Conservation (phyloP, 2,888 invertebrate genomes). For the Malachius bipustulatus region DNA sequence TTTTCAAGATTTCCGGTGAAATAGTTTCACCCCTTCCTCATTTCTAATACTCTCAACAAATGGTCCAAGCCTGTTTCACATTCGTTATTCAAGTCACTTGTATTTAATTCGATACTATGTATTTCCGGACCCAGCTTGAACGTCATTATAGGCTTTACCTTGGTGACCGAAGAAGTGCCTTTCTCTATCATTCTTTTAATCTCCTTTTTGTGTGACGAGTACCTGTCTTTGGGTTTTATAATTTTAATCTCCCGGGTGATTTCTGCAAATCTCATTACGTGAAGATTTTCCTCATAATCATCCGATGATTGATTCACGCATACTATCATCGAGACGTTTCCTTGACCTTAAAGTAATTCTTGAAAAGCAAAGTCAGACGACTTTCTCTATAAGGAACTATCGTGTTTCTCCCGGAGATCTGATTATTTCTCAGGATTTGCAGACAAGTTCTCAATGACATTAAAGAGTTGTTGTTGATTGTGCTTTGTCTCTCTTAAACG, state of each 20-base stretch:
- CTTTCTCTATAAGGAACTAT: constrained; percentile 93
- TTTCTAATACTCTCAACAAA: constrained; percentile 42
- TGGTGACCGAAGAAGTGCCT: constrained; percentile 19
- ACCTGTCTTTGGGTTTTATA: constrained; percentile 47
- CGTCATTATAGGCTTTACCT: constrained; percentile 13
- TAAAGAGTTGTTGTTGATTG: constrained; percentile 94
- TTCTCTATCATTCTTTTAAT: constrained; percentile 19
- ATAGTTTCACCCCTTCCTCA: constrained; percentile 50
- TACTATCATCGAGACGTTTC: constrained; percentile 91
- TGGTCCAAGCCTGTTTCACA: constrained; percentile 52
- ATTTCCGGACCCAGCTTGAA: constrained; percentile 23
- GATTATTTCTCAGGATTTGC: constrained; percentile 84
- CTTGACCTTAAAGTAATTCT: constrained; percentile 95
- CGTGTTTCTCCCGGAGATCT: constrained; percentile 53
- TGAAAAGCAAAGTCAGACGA: constrained; percentile 88
- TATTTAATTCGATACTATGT: constrained; percentile 33
- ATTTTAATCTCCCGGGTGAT: constrained; percentile 91
- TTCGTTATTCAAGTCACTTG: constrained; percentile 55
- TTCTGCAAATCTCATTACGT: constrained; percentile 93
- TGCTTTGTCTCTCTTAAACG: constrained; percentile 44
- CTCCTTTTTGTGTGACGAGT: constrained; percentile 33
- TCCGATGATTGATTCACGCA: constrained; percentile 88
- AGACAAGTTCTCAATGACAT: constrained; percentile 89
- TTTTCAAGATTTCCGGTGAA: constrained; percentile 50
- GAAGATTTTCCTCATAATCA: constrained; percentile 89